A percentile compares a stretch with the other conserved stretches of the same genome.
phyloP scores from a whole-genome alignment of 2,888 invertebrate genomes.

The Eristalis pertinax region DNA sequence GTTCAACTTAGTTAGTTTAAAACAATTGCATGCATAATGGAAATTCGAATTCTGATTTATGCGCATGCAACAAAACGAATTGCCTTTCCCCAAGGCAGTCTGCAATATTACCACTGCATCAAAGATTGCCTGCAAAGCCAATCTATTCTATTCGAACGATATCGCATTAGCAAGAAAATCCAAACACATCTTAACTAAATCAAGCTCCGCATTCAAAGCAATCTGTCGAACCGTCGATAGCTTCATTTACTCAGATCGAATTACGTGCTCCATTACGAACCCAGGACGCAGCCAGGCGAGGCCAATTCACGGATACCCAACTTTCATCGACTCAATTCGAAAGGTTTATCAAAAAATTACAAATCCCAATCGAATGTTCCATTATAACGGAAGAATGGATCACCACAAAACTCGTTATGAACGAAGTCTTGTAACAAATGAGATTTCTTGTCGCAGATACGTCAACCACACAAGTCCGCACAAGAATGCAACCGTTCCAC shows the following conservation, averaged over 20 bases:
- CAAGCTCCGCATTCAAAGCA: not conserved
- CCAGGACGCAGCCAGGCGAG: conserved; percentile 36
- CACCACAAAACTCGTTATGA: conserved; percentile 40
- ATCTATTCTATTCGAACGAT: not conserved
- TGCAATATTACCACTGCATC: not conserved
- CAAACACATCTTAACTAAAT: conserved; percentile 40
- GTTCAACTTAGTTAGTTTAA: too few species aligned
- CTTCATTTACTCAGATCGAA: conserved; percentile 42
- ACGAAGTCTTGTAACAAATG: conserved; percentile 46
- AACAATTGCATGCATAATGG: too few species aligned
- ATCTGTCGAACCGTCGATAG: conserved; percentile 41
- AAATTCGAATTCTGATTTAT: not conserved
- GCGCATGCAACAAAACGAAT: not conserved
- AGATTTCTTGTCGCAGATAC: conserved; percentile 58
- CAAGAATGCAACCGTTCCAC: conserved; percentile 23
- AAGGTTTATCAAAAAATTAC: conserved; percentile 64
- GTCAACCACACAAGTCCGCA: conserved; percentile 54
- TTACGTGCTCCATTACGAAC: conserved; percentile 54
- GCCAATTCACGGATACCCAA: conserved; percentile 45
- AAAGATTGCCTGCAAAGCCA: not conserved
- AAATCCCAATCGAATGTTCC: conserved; percentile 52
- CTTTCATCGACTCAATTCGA: conserved; percentile 53
- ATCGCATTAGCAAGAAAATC: not conserved
- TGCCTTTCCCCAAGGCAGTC: not conserved
- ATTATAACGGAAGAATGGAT: conserved; percentile 65